Evolutionary conservation across 2,113 vertebrate species (phyloP), one percentile per base, ranked within the genome.

Genomic region (Psammodynastes pulverulentus): DNA sequence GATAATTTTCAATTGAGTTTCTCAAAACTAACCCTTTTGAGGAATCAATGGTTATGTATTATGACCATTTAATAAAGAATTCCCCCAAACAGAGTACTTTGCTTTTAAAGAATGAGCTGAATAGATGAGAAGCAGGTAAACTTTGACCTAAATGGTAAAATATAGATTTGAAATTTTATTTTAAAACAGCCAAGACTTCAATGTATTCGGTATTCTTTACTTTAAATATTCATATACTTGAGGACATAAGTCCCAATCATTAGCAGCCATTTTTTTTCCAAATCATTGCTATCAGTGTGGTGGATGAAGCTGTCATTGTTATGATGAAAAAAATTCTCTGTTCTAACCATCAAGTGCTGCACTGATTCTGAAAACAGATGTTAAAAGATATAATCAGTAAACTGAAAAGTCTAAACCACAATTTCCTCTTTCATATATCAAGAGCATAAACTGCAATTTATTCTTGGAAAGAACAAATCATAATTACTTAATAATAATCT

Each of bases 361-460:
- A 88, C 72, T 79, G 24, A 29, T 92, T 92, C 49, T 88, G 24
- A 43, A 92, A 52, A 88, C 86, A 88, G 86, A 39, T 91, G 56
- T 91, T 87, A 48, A 49, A 48, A 79, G n/a, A 87, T 58, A 52
- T 34, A 87, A 79, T 26, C 72, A 87, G 58, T 88, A 88, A 88
- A 15, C 29, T 92, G 54, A 54, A 56, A 91, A 53, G 79, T 9
- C 86, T 45, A 88, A 88, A 62, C 49, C 86, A 92, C 10, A 92
- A 49, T 29, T 53, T 91, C 54, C 86, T 87, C 48, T 88, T 53
- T 88, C 49, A 88, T 88, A 53, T 79, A 88, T 79, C 15, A 88
- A 92, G 49, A 39, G 45, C 86, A 88, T 34, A 45, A 19, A 34
- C 12, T 92, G 58, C 34, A 79, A 52, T 72, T 88, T 62, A 79